Base-by-base conservation (phyloP, 1,140 invertebrate species). In the Plectrocnemia conspersa region DNA sequence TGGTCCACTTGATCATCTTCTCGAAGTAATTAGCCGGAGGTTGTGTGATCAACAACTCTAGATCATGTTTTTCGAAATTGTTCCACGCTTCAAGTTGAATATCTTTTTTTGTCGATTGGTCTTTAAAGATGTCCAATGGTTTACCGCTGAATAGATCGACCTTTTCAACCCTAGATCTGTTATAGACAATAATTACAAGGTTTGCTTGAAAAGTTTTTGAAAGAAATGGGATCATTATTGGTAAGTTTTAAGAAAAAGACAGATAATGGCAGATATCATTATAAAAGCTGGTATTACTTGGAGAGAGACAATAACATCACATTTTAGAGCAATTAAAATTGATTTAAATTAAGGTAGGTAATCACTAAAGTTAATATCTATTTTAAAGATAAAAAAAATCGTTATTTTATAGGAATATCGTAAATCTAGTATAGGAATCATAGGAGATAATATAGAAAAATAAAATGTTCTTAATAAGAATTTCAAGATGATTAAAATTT, bases 1-100 rank as follows among this genome's bases (percentile, higher is more conserved):
- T 83, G 0, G 96, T 98, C 92, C 92, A 97, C 41, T 84, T 65
- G 49, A 93, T 91, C 82, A 96, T 87, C 76, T 98, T 91, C 72
- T 92, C 85, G 69, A 93, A 96, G 64, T 86, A 85, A 77, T 98
- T 98, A 4, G 74, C 68, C 1, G 94, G 93, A 5, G 85, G 82
- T 68, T 85, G 82, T 3, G 79, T 76, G 0, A 81, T 72, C 0
- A 78, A 64, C 13, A 86, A 44, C 59, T 82, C 74, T 1, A 92
- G 57, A 64, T 91, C 84, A 21, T 77, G 77, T 60, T 84, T 48
- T 41, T 82, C 66, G 7, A 91, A 66, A 11, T 61, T 59, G 11
- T 85, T 69, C 91, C 90, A 94, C 1, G 81, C 85, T 38, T 74
- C 63, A 2, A 89, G 63, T 35, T 77, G 72, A 1, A 75, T 73